Evolutionary conservation across 2,113 vertebrate genomes (phyloP).

Genomic region (Melanerpes aurifrons): DNA sequence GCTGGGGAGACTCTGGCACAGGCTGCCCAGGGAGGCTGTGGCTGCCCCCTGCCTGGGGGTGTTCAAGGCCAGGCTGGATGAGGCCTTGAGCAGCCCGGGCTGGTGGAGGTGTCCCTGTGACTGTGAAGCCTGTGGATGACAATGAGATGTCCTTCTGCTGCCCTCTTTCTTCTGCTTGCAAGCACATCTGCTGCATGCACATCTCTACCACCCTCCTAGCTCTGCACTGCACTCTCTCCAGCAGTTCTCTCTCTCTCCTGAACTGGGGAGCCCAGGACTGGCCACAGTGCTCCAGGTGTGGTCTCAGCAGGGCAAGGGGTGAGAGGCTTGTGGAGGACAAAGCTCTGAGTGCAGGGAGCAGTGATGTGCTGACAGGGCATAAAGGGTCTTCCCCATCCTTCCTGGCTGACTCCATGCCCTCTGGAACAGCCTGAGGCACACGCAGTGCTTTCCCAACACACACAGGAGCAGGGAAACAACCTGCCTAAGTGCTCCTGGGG

Average conservation of each 20-base stretch:
- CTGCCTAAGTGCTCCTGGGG: not conserved
- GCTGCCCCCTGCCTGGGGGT: too few relatives aligned
- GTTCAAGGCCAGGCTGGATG: too few relatives aligned
- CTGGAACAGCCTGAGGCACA: not conserved
- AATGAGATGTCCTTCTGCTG: constrained; percentile 45
- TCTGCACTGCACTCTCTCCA: too few relatives aligned
- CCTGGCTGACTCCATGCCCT: not conserved
- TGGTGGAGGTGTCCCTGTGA: too few relatives aligned
- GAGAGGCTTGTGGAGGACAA: constrained; percentile 1
- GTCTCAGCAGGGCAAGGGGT: too few relatives aligned
- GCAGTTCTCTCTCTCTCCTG: too few relatives aligned
- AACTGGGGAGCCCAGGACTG: too few relatives aligned
- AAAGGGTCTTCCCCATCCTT: constrained; percentile 42
- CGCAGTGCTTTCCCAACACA: not conserved
- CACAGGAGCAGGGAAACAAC: not conserved
- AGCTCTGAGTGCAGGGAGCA: constrained; percentile 7
- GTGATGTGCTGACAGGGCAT: constrained; percentile 14
- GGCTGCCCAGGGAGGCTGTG: too few relatives aligned
- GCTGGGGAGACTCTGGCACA: too few relatives aligned
- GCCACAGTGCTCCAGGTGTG: too few relatives aligned
- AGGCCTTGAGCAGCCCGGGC: too few relatives aligned
- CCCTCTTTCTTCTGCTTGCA: constrained; percentile 46
- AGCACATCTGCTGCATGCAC: not conserved
- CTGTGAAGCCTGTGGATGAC: not conserved
- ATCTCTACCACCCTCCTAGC: not conserved